Evolutionary conservation across 2,113 vertebrate species (phyloP).

Genomic region (Oreotrochilus melanogaster): DNA sequence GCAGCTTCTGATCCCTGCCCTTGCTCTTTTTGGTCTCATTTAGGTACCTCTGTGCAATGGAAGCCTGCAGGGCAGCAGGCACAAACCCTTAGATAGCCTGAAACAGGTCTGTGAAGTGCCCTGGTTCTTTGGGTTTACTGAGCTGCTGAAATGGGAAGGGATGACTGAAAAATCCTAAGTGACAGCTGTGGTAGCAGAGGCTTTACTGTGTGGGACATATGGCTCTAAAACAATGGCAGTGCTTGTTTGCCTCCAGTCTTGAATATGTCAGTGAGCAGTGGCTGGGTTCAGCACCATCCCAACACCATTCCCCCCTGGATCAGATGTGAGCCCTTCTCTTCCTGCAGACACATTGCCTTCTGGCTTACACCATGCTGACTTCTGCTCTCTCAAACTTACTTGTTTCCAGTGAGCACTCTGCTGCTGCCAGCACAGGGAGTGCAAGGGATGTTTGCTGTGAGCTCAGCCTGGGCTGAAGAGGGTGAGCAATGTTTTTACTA

Average conservation of each 20-base stretch:
- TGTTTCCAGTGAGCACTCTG: neutral
- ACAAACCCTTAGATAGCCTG: neutral
- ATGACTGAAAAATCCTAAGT: neutral
- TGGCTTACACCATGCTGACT: neutral
- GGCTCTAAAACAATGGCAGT: neutral
- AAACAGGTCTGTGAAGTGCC: neutral
- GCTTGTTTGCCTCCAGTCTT: neutral
- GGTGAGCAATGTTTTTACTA: neutral
- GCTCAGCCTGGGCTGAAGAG: neutral
- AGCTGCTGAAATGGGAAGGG: neutral
- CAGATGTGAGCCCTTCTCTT: neutral
- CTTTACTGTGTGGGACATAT: neutral
- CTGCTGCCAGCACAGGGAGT: neutral
- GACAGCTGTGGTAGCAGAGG: slow-evolving; percentile 16
- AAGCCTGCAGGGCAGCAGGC: neutral
- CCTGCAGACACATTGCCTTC: neutral
- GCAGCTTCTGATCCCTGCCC: neutral
- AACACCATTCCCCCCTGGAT: neutral
- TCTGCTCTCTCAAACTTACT: neutral
- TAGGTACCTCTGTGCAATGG: neutral
- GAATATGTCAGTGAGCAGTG: neutral
- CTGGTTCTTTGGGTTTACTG: neutral
- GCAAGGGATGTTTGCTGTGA: neutral
- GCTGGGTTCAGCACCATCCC: neutral
- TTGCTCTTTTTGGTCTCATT: neutral